Evolutionary conservation across 2,113 vertebrate species (phyloP), one percentile per base, ranked within the genome.

Genomic region (Catharus minimus): DNA sequence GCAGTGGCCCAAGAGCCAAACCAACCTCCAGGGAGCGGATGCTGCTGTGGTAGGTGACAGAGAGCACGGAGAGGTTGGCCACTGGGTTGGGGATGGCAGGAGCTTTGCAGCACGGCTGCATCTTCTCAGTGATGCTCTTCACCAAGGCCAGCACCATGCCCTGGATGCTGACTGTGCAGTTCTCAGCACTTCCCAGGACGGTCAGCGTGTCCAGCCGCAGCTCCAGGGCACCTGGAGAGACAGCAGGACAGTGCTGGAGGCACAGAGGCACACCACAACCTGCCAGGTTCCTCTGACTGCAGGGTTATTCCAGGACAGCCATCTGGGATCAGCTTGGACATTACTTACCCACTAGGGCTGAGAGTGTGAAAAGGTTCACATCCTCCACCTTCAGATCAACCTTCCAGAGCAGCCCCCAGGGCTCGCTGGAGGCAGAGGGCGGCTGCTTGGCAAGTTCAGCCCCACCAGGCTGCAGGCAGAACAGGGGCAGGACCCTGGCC

Each of bases 351-450:
- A 99, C 98, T 41, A 99, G 32, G 28, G 97, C 97, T 3, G 98
- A 99, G 66, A 99, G 95, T 0, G 99, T 98, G 95, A 99, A 99
- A 79, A 99, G 94, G 67, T 99, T 99, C 81, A 99, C 97, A 0
- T 99, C 98, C 56, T 99, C 98, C 95, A 99, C 97, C 93, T 97
- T 98, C 82, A 98, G 96, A 82, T 99, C 98, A 86, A 99, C 97
- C 88, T 98, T 99, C 97, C 98, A 98, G 50, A 99, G 97, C 76
- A 98, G 94, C 4, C 78, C 96, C 64, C 95, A 77, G 49, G 95
- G 93, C 16, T 97, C 97, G 0, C 72, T 89, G 44, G 83, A 76
- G 53, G 96, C 61, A 67, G 94, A 82, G 5, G 77, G 39, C 0
- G 6, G 56, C 33, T 96, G 80, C 73, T 82, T 78, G 39, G 84